These are phyloP conservation scores for Triplophysa tibetana DNA, from an alignment of 2,113 vertebrate species.

Conservation along the genomic window DNA sequence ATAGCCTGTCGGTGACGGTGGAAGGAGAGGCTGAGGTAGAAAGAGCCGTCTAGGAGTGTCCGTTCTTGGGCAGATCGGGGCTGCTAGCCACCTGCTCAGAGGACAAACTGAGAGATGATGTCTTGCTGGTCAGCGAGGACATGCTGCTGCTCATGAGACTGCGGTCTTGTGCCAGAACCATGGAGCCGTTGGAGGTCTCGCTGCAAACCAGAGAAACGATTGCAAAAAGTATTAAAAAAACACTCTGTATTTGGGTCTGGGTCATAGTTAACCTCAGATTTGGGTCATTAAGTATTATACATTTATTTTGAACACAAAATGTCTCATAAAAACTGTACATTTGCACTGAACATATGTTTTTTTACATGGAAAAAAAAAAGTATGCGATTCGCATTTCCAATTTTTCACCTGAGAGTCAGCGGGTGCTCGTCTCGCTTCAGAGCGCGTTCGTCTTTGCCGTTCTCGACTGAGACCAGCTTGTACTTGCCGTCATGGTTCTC, in stretches of 20 bases:
- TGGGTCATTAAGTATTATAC: no score
- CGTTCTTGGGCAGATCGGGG: slow-evolving; percentile 73
- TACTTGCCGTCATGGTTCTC: slow-evolving; percentile 80
- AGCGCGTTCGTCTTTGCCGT: slow-evolving; percentile 79
- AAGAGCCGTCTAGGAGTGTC: slow-evolving; percentile 60
- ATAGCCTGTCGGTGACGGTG: not conserved
- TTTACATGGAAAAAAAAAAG: no score
- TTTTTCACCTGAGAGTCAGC: slow-evolving; percentile 78
- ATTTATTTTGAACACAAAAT: no score
- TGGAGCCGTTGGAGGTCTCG: slow-evolving; percentile 81
- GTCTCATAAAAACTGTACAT: no score
- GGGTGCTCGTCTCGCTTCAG: slow-evolving; percentile 78
- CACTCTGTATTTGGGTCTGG: no score
- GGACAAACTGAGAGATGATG: slow-evolving; percentile 76
- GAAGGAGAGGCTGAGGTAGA: slow-evolving; percentile 3
- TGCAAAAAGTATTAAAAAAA: not conserved
- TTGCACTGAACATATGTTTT: no score
- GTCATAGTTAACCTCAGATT: no score
- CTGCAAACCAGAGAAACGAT: slow-evolving; percentile 60
- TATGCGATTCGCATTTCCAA: not conserved
- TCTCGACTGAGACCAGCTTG: slow-evolving; percentile 82
- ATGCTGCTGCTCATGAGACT: slow-evolving; percentile 56
- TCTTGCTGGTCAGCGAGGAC: slow-evolving; percentile 78
- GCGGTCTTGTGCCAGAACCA: slow-evolving; percentile 74
- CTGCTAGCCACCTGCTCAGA: slow-evolving; percentile 75